phyloP scores from a whole-genome alignment of 2,797 vertebrate genomes.

The Sarcophilus harrisii region DNA sequence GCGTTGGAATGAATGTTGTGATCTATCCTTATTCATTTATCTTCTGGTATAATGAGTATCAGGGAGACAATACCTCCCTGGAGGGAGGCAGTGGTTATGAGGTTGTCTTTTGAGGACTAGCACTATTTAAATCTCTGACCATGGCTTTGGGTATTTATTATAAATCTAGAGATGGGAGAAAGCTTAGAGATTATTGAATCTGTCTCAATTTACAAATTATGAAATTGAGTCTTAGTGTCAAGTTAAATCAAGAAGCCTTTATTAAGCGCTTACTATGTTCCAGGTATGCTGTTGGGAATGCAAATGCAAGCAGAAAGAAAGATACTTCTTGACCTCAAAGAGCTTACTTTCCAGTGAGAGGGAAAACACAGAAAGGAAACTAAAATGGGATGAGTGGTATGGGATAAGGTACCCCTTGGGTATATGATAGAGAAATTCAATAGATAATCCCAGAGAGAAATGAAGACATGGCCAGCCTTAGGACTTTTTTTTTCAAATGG shows the following conservation, averaged over 20 bases:
- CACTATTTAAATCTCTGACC: not conserved
- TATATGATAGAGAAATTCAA: not conserved
- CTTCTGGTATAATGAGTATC: not conserved
- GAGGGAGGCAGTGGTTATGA: too few relatives aligned
- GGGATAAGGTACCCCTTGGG: not conserved
- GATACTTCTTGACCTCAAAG: not conserved
- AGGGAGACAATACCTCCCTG: not conserved
- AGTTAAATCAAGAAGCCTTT: not conserved
- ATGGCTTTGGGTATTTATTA: not conserved
- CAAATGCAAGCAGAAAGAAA: not conserved
- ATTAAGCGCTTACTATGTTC: not conserved
- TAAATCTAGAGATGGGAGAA: not conserved
- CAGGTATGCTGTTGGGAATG: not conserved
- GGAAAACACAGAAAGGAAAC: not conserved
- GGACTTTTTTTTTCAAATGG: not conserved
- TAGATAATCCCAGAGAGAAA: not conserved
- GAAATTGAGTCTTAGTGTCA: not conserved
- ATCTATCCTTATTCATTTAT: not conserved
- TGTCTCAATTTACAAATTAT: not conserved
- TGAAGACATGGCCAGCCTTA: not conserved
- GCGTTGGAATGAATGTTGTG: not conserved
- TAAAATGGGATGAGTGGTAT: not conserved
- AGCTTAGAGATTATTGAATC: not conserved
- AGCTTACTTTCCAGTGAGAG: not conserved
- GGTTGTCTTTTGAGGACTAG: not conserved